Base-by-base conservation (phyloP, 2,888 invertebrate species). In the Tuta absoluta region DNA sequence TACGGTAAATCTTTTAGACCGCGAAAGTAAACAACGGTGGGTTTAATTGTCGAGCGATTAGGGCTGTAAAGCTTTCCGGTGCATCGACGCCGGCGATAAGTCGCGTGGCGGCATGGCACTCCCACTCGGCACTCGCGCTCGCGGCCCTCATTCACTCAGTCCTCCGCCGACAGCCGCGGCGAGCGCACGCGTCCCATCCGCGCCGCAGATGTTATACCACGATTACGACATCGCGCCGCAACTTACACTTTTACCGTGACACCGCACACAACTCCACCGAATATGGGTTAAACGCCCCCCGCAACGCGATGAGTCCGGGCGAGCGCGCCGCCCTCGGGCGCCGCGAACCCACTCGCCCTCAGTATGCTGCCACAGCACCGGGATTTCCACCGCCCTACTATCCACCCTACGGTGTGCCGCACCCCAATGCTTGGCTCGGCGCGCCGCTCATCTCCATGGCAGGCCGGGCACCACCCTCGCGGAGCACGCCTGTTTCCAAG, bases 381-480 rank as follows among this genome's bases (percentile, higher is more conserved):
- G 87, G 89, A 81, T 91, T 86, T 82, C 91, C 91, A 82, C 88
- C 91, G 82, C 89, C 91, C 76, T 91, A 87, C 79, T 91, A 89
- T 78, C 92, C 87, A 78, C 89, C 86, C 76, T 92, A 90, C 75
- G 91, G 92, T 67, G 87, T 92, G 72, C 90, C 89, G 71, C 90
- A 90, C 77, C 95, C 94, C 71, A 94, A 94, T 72, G 89, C 91
- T 68, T 96, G 96, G 95, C 94, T 96, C 38, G 96, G 96, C 69
- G 95, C 95, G 78, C 96, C 97, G 57, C 92, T 96, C 69, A 95
- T 96, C 81, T 96, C 96, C 61, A 95, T 95, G 91, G 94, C 95
- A 69, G 93, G 94, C 78, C 93, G 93, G 60, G 91, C 93, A 69
- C 92, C 89, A 71, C 80, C 80, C 64, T 67, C 83, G 64, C 82